phyloP scores from a whole-genome alignment of 30 jellyfish, hydroid and myxozoan species.

The Morbakka virulenta region DNA sequence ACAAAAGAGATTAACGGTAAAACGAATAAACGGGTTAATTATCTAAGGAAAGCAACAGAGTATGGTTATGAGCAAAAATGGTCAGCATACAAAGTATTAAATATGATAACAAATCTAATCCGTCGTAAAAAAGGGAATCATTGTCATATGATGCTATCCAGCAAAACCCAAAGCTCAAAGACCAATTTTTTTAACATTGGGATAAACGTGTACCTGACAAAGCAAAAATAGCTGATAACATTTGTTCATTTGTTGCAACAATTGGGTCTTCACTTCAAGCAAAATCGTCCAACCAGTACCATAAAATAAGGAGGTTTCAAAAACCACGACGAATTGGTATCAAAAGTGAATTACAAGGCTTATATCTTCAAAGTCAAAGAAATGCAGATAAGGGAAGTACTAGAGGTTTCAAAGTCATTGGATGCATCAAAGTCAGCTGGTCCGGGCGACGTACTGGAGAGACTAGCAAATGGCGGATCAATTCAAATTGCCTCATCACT shows the following conservation, averaged over 20 bases:
- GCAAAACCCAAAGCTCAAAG: constrained; percentile 3
- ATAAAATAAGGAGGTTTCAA: no score
- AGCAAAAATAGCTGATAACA: constrained; percentile 40
- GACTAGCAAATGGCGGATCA: no score
- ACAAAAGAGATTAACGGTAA: constrained; percentile 37
- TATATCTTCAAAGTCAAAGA: no score
- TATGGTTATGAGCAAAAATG: constrained; percentile 17
- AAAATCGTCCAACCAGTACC: no score
- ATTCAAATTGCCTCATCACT: no score
- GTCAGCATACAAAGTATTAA: constrained; percentile 37
- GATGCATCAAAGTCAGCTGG: no score
- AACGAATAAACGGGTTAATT: constrained; percentile 40
- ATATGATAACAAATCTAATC: constrained; percentile 39
- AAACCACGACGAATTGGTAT: no score
- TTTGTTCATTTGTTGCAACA: no score
- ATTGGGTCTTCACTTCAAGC: constrained; percentile 41
- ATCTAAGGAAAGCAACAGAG: constrained; percentile 34
- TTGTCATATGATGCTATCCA: constrained; percentile 51
- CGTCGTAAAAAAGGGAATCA: constrained; percentile 64
- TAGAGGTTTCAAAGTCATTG: no score
- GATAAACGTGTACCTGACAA: constrained; percentile 19
- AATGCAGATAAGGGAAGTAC: no score
- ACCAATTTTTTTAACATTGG: not conserved
- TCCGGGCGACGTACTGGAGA: no score
- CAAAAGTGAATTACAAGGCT: no score